Conservation (phyloP, 2,888 invertebrate genomes). For the Apamea anceps region DNA sequence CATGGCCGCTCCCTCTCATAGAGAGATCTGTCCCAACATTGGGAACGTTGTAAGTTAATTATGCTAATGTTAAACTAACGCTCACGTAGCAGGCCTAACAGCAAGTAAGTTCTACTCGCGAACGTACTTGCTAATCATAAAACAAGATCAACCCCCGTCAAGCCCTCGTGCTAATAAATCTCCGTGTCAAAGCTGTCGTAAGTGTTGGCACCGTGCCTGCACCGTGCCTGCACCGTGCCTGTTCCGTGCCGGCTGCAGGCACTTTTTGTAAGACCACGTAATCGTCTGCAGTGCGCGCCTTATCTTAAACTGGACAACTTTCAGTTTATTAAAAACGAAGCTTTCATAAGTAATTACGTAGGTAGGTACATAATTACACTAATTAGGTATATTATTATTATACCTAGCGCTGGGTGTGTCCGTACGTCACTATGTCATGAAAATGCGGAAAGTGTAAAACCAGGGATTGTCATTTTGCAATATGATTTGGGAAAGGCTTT, state of each 20-base stretch:
- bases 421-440: background rate
- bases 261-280: slow-evolving; percentile 17
- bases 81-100: background rate
- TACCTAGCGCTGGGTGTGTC: background rate
- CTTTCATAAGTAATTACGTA: too few species aligned
- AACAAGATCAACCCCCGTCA: background rate
- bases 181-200: background rate
- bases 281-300: slow-evolving; percentile 24
- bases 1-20: background rate
- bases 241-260: slow-evolving; percentile 3
- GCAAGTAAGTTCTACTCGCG: too few species aligned
- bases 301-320: background rate
- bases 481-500: background rate
- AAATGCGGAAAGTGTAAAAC: background rate
- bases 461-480: background rate
- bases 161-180: slow-evolving; percentile 30
- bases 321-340: background rate
- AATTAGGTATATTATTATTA: background rate
- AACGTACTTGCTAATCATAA: slow-evolving; percentile 9
- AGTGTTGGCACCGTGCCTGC: slow-evolving; percentile 19
- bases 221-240: slow-evolving; percentile 18
- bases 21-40: background rate
- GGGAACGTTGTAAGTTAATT: background rate
- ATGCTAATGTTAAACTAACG: background rate
- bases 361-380: background rate